Percentiles rank a stretch among this genome's conserved stretches.
Conservation (phyloP, 2,113 vertebrate genomes). For the Anser brachyrhynchus region DNA sequence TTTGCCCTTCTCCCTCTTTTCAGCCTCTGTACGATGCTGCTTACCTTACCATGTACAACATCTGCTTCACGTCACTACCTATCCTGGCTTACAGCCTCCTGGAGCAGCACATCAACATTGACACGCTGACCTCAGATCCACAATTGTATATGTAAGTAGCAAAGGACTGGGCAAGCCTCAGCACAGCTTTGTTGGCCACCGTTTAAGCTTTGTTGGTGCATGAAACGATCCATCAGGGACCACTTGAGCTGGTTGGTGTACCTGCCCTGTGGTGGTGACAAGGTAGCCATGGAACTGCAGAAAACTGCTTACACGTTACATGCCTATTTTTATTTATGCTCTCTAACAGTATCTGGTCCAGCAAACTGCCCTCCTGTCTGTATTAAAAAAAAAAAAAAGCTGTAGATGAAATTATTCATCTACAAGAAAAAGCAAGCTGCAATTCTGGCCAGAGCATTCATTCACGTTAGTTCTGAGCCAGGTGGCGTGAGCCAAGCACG, state of each 20-base stretch:
- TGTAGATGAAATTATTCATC: background rate
- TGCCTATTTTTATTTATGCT: background rate
- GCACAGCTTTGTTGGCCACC: rapidly evolving
- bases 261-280: rapidly evolving
- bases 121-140: slow-evolving; percentile 82
- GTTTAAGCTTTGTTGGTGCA: background rate
- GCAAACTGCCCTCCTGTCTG: background rate
- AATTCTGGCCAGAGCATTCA: background rate
- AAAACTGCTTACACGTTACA: background rate
- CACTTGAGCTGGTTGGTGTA: rapidly evolving
- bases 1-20: background rate
- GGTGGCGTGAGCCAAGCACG: background rate
- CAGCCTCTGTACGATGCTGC: slow-evolving; percentile 97
- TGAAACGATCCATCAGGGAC: background rate
- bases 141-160: slow-evolving; percentile 81
- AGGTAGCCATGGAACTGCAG: background rate
- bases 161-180: background rate
- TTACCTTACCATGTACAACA: slow-evolving; percentile 99
- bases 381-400: background rate
- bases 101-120: slow-evolving; percentile 93
- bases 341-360: background rate
- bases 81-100: slow-evolving; percentile 96
- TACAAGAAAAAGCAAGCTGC: rapidly evolving
- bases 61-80: slow-evolving; percentile 98
- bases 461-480: background rate